Evolutionary conservation across 2,113 vertebrate genomes (phyloP).

Genomic region (Pterocles orientalis): DNA sequence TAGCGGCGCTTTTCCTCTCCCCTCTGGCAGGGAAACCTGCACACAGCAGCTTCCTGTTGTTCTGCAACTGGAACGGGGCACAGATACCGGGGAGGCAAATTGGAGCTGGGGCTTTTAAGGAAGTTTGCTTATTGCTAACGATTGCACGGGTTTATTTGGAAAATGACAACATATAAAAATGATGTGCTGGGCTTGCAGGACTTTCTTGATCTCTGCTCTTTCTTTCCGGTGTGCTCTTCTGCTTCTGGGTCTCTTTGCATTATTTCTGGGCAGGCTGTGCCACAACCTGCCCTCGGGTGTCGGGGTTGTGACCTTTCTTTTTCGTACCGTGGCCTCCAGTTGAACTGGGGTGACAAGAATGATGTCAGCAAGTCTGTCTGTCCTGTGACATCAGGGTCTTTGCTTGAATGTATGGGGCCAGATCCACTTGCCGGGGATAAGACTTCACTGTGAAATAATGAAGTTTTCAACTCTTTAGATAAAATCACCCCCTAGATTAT

Average conservation of each 20-base stretch:
- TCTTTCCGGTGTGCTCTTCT: neutral
- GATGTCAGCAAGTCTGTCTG: neutral
- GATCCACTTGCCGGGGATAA: neutral
- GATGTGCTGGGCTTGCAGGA: neutral
- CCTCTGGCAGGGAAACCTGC: neutral
- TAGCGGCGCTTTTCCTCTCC: neutral
- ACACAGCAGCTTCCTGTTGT: neutral
- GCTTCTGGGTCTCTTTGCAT: neutral
- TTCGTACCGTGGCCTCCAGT: neutral
- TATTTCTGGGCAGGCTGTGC: neutral
- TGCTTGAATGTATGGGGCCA: neutral
- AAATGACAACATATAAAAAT: neutral
- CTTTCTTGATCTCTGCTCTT: neutral
- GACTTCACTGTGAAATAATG: neutral
- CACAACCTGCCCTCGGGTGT: neutral
- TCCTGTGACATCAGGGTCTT: neutral
- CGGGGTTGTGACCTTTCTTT: neutral
- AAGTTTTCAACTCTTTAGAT: neutral
- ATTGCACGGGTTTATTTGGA: neutral
- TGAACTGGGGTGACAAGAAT: neutral
- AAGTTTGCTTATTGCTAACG: neutral
- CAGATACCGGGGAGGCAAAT: neutral
- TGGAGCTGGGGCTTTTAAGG: neutral
- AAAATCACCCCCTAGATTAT: neutral
- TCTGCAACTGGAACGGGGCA: neutral